Evolutionary conservation across 2,888 invertebrate species (phyloP).

Genomic region (Stenodema calcarata): DNA sequence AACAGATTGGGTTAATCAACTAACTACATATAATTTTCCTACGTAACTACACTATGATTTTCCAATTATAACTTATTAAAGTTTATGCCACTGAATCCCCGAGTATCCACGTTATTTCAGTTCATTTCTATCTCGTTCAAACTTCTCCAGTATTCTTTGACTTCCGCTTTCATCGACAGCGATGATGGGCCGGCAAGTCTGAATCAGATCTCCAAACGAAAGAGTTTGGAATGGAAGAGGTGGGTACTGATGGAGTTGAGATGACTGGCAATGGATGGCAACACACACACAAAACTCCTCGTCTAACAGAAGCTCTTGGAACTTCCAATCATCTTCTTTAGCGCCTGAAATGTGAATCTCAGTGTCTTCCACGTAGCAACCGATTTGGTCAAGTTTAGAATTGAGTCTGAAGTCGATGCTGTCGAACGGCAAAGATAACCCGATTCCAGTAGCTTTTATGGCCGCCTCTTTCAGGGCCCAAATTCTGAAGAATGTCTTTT

Average conservation of each 20-base stretch:
- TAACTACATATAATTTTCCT: no score
- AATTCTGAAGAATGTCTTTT: conserved; percentile 82
- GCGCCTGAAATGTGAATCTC: conserved; percentile 69
- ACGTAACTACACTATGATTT: no score
- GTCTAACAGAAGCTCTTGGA: conserved; percentile 78
- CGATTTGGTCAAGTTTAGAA: conserved; percentile 62
- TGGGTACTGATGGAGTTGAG: not conserved
- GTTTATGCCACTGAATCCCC: no score
- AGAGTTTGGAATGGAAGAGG: conserved; percentile 63
- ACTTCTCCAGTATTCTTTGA: not conserved
- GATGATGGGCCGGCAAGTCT: conserved; percentile 64
- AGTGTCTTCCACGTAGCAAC: conserved; percentile 70
- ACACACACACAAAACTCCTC: conserved; percentile 80
- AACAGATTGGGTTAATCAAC: no score
- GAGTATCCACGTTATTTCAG: not conserved
- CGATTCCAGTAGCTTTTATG: conserved; percentile 88
- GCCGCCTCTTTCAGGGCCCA: conserved; percentile 97
- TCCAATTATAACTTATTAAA: no score
- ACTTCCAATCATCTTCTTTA: conserved; percentile 71
- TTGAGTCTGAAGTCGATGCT: conserved; percentile 77
- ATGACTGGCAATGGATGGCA: conserved; percentile 59
- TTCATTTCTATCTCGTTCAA: not conserved
- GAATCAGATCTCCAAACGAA: conserved; percentile 68
- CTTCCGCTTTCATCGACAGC: conserved; percentile 63
- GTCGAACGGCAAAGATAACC: conserved; percentile 78